Base-by-base conservation (phyloP, 2,888 invertebrate species). In the Notodonta ziczac region DNA sequence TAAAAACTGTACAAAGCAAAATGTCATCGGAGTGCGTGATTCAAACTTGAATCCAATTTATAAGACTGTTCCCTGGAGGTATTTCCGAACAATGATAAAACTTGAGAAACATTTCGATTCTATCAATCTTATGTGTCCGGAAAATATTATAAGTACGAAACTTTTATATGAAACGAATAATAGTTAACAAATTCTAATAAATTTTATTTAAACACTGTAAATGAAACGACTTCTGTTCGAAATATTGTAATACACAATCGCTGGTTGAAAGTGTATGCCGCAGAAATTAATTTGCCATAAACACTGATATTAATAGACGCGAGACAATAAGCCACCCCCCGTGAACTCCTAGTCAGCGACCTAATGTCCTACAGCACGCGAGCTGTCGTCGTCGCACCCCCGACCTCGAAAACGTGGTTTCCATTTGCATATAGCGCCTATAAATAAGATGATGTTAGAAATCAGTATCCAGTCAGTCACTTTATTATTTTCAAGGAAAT, bases 31-130 rank as follows among this genome's bases (percentile, higher is more conserved):
- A 83, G 80, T 84, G 85, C 81, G 86, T 86, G 86, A 89, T 87
- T 89, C 86, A 76, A 88, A 91, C 86, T 89, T 86, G 79, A 87
- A 93, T 91, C 93, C 93, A 93, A 93, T 93, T 89, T 88, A 82
- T 81, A 85, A 84, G 86, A 92, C 90, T 83, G 89, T 83, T 81
- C 93, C 88, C 93, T 71, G 86, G 92, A 83, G 84, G 87, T 84
- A 86, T 88, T 83, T 81, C 85, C 85, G 87, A 89, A 87, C 86
- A 89, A 89, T 89, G 84, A 86, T 81, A 88, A 88, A 91, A 91
- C 83, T 91, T 90, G 74, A 73, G 80, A 85, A 85, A 84, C 82
- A 78, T 85, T 81, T 82, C 81, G 85, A 84, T 88, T 83, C 73
- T 76, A 76, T 81, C 81, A 74, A 59, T 72, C 63, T 59, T 67